Conservation (phyloP, 2,113 vertebrate species). For the Addax nasomaculatus region DNA sequence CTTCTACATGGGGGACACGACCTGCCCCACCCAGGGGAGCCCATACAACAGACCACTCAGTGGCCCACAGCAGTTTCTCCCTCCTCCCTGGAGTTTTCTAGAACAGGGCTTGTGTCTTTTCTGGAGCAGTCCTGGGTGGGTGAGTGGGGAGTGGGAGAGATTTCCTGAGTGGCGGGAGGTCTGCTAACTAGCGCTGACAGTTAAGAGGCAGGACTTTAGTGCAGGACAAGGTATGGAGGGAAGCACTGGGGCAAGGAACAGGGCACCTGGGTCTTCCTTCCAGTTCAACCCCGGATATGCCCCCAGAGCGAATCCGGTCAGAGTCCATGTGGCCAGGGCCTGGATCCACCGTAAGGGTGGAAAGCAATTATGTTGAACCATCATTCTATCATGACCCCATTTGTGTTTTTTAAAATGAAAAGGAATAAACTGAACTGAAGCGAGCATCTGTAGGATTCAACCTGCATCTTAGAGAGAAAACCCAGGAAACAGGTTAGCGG, state of each 20-base stretch:
- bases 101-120: neutral
- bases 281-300: neutral
- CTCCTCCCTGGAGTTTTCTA: neutral
- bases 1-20: neutral
- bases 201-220: neutral
- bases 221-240: neutral
- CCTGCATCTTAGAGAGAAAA: neutral
- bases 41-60: neutral
- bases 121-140: neutral
- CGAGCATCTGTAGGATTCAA: neutral
- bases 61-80: neutral
- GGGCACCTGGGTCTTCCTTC: neutral
- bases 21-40: neutral
- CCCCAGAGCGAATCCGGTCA: neutral
- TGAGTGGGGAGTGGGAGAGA: neutral
- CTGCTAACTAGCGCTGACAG: neutral
- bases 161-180: neutral
- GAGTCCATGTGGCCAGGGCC: neutral
- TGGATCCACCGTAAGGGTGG: neutral
- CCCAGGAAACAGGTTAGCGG: neutral
- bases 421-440: neutral
- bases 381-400: neutral
- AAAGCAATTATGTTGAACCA: neutral
- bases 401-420: neutral
- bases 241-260: accelerated